Conservation (phyloP, 2,113 vertebrate genomes). For the Atrichornis clamosus region DNA sequence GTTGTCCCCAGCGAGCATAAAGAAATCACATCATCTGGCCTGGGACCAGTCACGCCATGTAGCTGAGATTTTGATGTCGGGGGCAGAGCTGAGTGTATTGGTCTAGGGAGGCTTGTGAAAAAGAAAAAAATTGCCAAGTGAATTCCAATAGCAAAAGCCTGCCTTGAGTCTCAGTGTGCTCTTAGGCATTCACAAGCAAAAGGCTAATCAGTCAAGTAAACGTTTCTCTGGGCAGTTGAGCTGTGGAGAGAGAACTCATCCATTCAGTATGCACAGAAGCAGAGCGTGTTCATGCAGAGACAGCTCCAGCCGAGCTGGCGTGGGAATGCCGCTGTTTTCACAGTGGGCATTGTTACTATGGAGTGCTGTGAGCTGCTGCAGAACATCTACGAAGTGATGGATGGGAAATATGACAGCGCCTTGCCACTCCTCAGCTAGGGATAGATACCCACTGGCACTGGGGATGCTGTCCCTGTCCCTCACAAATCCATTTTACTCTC, state of each 20-base stretch:
- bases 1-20: neutral
- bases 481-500: neutral
- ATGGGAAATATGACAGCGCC: neutral
- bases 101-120: neutral
- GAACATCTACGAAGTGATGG: neutral
- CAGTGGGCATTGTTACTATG: neutral
- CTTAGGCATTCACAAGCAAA: neutral
- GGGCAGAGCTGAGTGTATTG: neutral
- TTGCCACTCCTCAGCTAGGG: neutral
- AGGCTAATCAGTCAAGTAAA: neutral
- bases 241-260: neutral
- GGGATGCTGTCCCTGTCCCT: neutral
- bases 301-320: neutral
- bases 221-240: neutral
- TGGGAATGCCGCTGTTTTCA: neutral
- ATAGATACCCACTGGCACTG: accelerated
- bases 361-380: neutral
- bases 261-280: neutral
- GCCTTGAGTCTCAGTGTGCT: neutral
- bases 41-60: accelerated
- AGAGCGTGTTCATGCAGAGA: neutral
- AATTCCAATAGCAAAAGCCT: neutral
- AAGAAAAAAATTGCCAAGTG: neutral
- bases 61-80: neutral
- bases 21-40: neutral